Conservation (phyloP, 2,113 vertebrate species). For the pig (Sus scrofa) region DNA sequence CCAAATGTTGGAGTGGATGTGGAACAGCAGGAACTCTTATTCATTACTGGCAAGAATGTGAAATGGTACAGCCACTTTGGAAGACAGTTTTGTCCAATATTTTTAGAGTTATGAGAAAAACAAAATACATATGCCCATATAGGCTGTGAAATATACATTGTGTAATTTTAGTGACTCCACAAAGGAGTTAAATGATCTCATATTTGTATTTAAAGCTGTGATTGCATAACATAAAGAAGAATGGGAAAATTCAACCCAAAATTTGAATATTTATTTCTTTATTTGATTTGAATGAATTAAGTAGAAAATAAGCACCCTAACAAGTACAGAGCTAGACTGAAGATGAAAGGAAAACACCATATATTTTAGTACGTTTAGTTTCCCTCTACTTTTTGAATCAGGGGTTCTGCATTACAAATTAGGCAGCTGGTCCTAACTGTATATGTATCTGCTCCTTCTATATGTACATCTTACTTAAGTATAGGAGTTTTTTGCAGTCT, state of each 20-base stretch:
- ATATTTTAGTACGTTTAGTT: not conserved
- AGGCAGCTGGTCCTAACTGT: not conserved
- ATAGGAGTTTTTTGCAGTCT: not conserved
- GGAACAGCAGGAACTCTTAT: not conserved
- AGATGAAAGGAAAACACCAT: not conserved
- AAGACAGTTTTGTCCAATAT: not conserved
- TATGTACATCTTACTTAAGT: not conserved
- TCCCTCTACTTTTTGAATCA: not conserved
- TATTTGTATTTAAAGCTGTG: not conserved
- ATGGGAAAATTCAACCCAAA: not conserved
- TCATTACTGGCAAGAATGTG: not conserved
- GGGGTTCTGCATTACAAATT: not conserved
- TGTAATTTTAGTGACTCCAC: not conserved
- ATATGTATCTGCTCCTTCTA: not conserved
- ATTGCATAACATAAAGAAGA: not conserved
- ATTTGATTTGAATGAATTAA: not conserved
- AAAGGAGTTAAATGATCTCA: not conserved
- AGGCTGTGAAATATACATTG: not conserved
- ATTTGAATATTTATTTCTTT: not conserved
- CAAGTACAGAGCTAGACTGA: not conserved
- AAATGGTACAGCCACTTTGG: not conserved
- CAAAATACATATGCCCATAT: not conserved
- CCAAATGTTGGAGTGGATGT: not conserved
- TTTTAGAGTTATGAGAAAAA: not conserved
- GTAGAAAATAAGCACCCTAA: not conserved